Evolutionary conservation across 2,888 invertebrate species (phyloP).

Genomic region (Acleris cristana): DNA sequence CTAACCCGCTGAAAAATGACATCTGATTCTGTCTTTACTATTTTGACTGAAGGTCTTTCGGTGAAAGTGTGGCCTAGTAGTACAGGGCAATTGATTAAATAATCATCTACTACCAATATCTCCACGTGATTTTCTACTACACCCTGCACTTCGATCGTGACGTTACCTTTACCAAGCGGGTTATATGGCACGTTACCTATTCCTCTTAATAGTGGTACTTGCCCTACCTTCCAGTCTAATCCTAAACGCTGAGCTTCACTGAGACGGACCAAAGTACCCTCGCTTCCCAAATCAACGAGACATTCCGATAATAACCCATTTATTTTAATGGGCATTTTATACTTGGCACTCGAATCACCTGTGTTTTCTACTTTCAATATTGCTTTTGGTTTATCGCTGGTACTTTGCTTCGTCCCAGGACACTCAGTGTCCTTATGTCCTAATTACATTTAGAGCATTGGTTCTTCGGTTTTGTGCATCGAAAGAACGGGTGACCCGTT

Average conservation of each 20-base stretch:
- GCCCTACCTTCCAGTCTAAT: constrained; percentile 30
- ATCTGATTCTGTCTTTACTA: constrained; percentile 28
- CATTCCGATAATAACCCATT: constrained; percentile 19
- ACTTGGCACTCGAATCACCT: constrained; percentile 16
- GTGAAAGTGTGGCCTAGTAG: constrained; percentile 38
- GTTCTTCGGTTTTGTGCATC: not conserved
- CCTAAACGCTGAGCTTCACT: constrained; percentile 37
- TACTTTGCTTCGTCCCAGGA: not conserved
- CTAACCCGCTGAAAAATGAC: constrained; percentile 16
- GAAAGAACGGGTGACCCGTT: not conserved
- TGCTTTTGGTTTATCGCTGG: not conserved
- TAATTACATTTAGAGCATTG: constrained; percentile 1
- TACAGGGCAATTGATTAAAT: constrained; percentile 35
- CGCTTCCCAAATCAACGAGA: constrained; percentile 40
- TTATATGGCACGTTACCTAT: constrained; percentile 40
- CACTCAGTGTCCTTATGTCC: constrained; percentile 3
- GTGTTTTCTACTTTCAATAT: not conserved
- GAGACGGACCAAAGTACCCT: constrained; percentile 39
- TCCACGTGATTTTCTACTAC: constrained; percentile 38
- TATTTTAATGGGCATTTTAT: constrained; percentile 25
- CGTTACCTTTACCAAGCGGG: constrained; percentile 34
- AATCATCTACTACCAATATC: constrained; percentile 37
- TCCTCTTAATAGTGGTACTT: constrained; percentile 37
- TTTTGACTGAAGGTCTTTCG: constrained; percentile 33
- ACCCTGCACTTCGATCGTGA: constrained; percentile 39